These are phyloP conservation scores for Hylyphantes graminicola DNA, from an alignment of 1,140 invertebrate genomes.

Conservation along the genomic window DNA sequence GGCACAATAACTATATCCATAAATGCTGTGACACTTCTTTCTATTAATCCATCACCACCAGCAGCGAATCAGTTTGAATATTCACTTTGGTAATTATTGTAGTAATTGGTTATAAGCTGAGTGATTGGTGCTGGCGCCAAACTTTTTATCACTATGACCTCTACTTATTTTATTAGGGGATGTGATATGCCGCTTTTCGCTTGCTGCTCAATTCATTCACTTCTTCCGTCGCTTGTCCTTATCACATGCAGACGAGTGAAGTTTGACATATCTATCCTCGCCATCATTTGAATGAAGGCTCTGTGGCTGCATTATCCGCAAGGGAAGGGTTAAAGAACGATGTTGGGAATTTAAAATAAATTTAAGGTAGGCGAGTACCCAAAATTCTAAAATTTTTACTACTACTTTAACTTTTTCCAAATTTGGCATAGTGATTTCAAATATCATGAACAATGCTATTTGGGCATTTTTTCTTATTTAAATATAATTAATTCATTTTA, in stretches of 20 bases:
- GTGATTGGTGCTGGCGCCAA: constrained; percentile 44
- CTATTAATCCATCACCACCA: constrained; percentile 19
- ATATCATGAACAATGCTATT: too few relatives aligned
- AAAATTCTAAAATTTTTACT: too few relatives aligned
- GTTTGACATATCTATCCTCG: constrained; percentile 24
- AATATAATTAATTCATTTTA: too few relatives aligned
- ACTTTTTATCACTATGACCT: constrained; percentile 50
- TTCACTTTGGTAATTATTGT: constrained; percentile 31
- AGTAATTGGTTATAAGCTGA: constrained; percentile 53
- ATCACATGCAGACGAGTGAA: constrained; percentile 18
- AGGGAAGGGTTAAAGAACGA: too few relatives aligned
- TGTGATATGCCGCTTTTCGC: constrained; percentile 18
- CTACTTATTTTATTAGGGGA: constrained; percentile 33
- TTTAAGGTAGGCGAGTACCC: too few relatives aligned
- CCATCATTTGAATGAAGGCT: too few relatives aligned
- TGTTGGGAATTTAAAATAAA: too few relatives aligned
- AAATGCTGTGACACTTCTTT: constrained; percentile 6
- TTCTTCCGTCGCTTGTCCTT: constrained; percentile 17
- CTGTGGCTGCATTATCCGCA: too few relatives aligned
- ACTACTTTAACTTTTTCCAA: too few relatives aligned
- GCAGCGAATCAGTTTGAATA: constrained; percentile 41
- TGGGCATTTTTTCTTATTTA: too few relatives aligned
- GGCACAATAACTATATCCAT: too few relatives aligned
- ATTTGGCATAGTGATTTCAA: too few relatives aligned
- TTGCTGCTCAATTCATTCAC: constrained; percentile 38